Percentiles rank a stretch among this genome's conserved stretches.
phyloP scores from a whole-genome alignment of 1,140 invertebrate genomes.

The Phocides pigmalion region DNA sequence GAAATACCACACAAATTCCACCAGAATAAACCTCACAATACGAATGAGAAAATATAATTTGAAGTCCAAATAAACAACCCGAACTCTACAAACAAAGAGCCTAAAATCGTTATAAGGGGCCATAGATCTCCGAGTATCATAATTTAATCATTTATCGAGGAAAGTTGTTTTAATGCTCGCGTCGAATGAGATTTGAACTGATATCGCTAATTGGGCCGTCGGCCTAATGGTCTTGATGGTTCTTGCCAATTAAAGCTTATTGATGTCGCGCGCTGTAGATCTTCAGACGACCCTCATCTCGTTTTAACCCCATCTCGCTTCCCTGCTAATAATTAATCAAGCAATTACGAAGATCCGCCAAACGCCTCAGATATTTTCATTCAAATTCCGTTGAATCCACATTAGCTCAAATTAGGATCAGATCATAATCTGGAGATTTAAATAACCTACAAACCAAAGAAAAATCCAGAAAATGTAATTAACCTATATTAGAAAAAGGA shows the following conservation, averaged over 20 bases:
- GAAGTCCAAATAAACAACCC: too few species aligned
- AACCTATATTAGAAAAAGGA: too few species aligned
- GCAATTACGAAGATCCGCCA: slow-evolving; percentile 65
- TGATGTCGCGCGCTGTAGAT: slow-evolving; percentile 71
- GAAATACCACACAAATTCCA: too few species aligned
- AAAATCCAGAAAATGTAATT: too few species aligned
- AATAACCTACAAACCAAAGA: too few species aligned
- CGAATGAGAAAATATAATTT: background rate
- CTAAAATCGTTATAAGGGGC: background rate
- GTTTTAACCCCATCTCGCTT: slow-evolving; percentile 70
- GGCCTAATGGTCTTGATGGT: slow-evolving; percentile 71
- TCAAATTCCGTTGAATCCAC: slow-evolving; percentile 15
- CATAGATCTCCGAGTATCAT: slow-evolving; percentile 4
- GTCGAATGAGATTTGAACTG: slow-evolving; percentile 56
- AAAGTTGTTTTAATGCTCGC: slow-evolving; percentile 29
- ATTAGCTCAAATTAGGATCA: slow-evolving; percentile 18
- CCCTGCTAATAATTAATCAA: slow-evolving; percentile 77
- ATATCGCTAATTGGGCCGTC: slow-evolving; percentile 71
- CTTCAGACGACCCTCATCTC: slow-evolving; percentile 73
- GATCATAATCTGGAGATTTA: background rate
- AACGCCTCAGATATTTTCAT: slow-evolving; percentile 47
- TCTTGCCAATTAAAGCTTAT: slow-evolving; percentile 76
- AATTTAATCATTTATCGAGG: slow-evolving; percentile 20
- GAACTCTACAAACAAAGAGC: background rate
- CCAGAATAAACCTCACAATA: background rate